A percentile compares a stretch with the other conserved stretches of the same genome.
phyloP scores from a whole-genome alignment of 2,888 invertebrate genomes.

The Acanthosepion lycidas region DNA sequence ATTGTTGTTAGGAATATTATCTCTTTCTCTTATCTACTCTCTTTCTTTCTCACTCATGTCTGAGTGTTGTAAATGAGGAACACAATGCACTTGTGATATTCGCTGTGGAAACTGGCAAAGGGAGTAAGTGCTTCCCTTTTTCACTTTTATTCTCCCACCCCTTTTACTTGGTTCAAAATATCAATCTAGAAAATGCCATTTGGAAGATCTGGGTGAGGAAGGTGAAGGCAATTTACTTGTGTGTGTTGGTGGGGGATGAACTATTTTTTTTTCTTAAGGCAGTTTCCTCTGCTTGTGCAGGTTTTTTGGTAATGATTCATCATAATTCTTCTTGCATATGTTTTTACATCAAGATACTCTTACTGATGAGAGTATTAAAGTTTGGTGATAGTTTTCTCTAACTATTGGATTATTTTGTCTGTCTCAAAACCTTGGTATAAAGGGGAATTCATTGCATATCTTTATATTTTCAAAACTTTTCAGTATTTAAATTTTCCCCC shows the following conservation, averaged over 20 bases:
- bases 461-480: neutral
- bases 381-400: neutral
- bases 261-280: neutral
- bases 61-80: neutral
- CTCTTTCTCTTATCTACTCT: neutral
- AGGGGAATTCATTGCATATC: neutral
- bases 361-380: neutral
- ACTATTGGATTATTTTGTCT: neutral
- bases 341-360: neutral
- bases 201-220: neutral
- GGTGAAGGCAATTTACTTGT: neutral
- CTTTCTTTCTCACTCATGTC: neutral
- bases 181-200: constrained; percentile 11
- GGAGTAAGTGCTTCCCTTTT: neutral
- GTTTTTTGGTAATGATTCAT: constrained; percentile 10
- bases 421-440: neutral
- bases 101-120: neutral
- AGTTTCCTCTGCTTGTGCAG: constrained; percentile 33
- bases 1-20: neutral
- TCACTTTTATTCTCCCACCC: neutral
- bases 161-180: neutral
- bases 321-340: constrained; percentile 20
- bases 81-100: constrained; percentile 11
- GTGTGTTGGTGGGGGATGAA: neutral
- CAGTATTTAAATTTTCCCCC: neutral